Base-by-base conservation (phyloP, 2,113 vertebrate species). In the Actinemys pallida region DNA sequence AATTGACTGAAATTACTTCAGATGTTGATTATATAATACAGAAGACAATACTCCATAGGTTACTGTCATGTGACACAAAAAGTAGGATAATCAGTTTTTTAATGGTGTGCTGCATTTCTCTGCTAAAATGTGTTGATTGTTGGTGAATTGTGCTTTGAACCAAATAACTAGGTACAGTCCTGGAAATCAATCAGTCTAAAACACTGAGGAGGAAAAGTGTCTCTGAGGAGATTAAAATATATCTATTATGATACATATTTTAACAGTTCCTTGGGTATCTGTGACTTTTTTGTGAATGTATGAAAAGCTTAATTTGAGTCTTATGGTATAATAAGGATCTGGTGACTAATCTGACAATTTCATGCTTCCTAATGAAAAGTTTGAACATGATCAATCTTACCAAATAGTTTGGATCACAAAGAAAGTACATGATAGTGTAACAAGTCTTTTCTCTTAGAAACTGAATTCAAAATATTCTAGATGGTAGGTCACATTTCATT, bases 291-390 rank as follows among this genome's bases (percentile, higher is more conserved):
- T 1, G 6, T 93, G 89, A 93, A 91, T 93, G 94, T 86, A 91
- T 96, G 75, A 95, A 93, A 95, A 95, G 59, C 89, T 93, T 95
- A 93, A 97, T 96, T 93, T 92, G 93, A 88, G 92, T 95, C 87
- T 95, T 96, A 91, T 90, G 95, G 92, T 93, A 90, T 59, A 93
- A 1, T 94, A 94, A 97, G 59, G 96, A 91, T 95, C 90, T 85
- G 83, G 93, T 89, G 82, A 96, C 94, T 97, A 96, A 96, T 95
- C 94, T 0, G 0, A 96, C 90, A 94, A 92, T 92, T 96, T 92
- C 90, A 90, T 39, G 88, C 84, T 95, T 96, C 94, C 69, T 96
- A 96, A 94, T 92, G 87, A 96, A 91, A 45, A 81, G 86, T 39
- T 76, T 69, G 93, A 92, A 86, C 65, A 87, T 47, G 72, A 87